phyloP scores from a whole-genome alignment of 2,797 vertebrate species.

The Benthosema pterotum region DNA sequence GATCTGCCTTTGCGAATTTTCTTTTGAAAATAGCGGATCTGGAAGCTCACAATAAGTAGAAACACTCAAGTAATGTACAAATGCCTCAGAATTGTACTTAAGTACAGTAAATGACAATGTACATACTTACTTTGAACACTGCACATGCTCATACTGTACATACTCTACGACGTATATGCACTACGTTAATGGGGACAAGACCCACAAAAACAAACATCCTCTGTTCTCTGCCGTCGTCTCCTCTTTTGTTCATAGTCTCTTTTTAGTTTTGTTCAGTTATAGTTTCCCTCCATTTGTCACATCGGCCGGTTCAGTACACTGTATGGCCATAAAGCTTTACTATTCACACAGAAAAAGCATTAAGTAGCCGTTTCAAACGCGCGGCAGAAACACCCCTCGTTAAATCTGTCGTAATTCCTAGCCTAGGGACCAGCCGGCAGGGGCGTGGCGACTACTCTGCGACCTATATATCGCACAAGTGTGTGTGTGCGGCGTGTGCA shows the following conservation, averaged over 20 bases:
- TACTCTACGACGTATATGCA: no score
- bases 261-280: background rate
- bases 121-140: no score
- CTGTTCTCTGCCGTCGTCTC: background rate
- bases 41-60: no score
- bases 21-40: no score
- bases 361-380: slow-evolving; percentile 18
- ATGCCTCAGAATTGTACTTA: no score
- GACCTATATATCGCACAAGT: background rate
- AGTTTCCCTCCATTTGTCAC: background rate
- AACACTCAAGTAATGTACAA: no score
- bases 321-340: slow-evolving; percentile 33
- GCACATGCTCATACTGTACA: no score
- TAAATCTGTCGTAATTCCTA: slow-evolving; percentile 39
- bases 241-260: background rate
- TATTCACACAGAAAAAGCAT: slow-evolving; percentile 21
- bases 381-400: slow-evolving; percentile 33
- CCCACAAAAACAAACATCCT: no score
- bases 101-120: no score
- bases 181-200: no score
- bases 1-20: no score
- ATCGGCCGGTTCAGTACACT: slow-evolving; percentile 18
- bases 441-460: background rate
- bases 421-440: slow-evolving; percentile 11
- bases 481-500: no score